phyloP scores from a whole-genome alignment of 2,113 vertebrate species.

The Pteronura brasiliensis region DNA sequence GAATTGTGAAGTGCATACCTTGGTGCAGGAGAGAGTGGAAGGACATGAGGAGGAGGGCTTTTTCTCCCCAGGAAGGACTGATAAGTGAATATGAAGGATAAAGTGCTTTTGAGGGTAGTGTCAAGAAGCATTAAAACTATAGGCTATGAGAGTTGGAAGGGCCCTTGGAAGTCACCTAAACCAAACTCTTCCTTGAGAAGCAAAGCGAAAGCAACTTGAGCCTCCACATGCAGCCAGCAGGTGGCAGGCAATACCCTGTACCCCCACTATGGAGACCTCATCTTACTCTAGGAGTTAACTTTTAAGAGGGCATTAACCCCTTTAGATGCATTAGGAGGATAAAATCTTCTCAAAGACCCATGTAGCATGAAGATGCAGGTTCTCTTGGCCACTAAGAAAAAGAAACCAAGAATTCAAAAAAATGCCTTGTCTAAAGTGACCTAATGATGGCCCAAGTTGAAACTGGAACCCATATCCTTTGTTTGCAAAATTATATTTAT shows the following conservation, averaged over 20 bases:
- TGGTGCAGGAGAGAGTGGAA: background rate
- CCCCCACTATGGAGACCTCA: background rate
- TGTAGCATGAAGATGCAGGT: background rate
- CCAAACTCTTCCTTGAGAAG: background rate
- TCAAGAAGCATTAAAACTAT: background rate
- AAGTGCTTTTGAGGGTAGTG: background rate
- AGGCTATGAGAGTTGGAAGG: background rate
- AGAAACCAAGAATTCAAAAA: background rate
- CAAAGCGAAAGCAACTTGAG: background rate
- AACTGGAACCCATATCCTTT: background rate
- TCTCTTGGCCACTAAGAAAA: background rate
- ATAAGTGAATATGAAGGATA: background rate
- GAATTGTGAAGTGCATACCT: slow-evolving; percentile 28
- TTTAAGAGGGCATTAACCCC: background rate
- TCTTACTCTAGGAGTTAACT: background rate
- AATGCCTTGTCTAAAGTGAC: background rate
- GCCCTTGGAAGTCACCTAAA: background rate
- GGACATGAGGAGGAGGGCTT: background rate
- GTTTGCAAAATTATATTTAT: background rate
- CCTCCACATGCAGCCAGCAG: background rate
- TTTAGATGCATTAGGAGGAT: background rate
- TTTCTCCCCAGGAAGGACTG: background rate
- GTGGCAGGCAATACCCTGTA: background rate
- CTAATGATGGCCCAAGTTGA: background rate
- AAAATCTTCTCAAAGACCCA: background rate